These are phyloP conservation scores for Grammomys surdaster DNA, from an alignment of 2,113 vertebrate species.

Conservation along the genomic window DNA sequence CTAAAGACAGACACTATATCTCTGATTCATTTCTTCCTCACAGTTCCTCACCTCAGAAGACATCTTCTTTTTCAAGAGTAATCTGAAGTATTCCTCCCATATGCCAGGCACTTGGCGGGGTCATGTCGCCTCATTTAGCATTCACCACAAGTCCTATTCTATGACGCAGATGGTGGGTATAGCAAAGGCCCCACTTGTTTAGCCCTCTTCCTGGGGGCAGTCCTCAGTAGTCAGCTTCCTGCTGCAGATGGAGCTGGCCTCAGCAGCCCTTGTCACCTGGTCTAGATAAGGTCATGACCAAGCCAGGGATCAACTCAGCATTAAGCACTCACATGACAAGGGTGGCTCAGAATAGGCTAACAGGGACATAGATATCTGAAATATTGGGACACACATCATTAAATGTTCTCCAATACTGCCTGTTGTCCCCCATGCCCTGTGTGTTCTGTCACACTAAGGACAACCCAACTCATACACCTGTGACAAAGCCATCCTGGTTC, in stretches of 20 bases:
- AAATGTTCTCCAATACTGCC: not conserved
- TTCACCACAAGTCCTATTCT: not conserved
- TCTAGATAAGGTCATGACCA: not conserved
- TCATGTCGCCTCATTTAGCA: not conserved
- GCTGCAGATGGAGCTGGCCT: not conserved
- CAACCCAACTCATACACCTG: not conserved
- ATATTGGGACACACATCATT: not conserved
- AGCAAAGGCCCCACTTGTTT: not conserved
- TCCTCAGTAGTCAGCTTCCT: not conserved
- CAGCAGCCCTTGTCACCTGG: not conserved
- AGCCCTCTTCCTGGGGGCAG: not conserved
- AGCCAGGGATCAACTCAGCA: not conserved
- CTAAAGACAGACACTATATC: not conserved
- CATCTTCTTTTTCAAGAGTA: not conserved
- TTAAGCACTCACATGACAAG: rapidly evolving
- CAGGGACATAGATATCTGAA: not conserved
- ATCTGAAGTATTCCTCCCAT: not conserved
- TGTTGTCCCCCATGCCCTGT: not conserved
- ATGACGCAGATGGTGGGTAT: not conserved
- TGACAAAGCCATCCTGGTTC: not conserved
- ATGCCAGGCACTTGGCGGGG: not conserved
- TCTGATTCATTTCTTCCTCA: not conserved
- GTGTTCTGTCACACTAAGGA: not conserved
- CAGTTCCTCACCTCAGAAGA: not conserved
- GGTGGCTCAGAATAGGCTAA: not conserved